A percentile compares a stretch with the other conserved stretches of the same genome.
Evolutionary conservation across 30 jellyfish, hydroid and myxozoan genomes (phyloP).

Genomic region (Hydractinia echinata): DNA sequence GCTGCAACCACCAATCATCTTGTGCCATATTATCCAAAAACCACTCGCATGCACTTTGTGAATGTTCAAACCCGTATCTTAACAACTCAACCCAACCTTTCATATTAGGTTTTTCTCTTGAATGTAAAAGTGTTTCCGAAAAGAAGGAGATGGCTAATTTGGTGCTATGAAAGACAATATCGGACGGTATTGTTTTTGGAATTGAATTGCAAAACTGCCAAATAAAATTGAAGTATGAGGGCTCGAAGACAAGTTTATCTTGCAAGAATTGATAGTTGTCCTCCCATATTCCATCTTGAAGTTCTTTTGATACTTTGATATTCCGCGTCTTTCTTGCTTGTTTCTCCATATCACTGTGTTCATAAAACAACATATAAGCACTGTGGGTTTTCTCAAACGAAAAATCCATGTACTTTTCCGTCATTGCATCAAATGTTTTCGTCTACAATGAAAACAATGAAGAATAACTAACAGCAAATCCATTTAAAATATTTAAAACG

Average conservation of each 20-base stretch:
- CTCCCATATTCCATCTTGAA: constrained; percentile 72
- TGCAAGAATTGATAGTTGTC: constrained; percentile 75
- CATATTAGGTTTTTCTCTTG: constrained; percentile 90
- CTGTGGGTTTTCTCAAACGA: constrained; percentile 96
- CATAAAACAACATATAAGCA: constrained; percentile 92
- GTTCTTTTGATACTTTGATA: constrained; percentile 52
- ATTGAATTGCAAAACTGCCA: constrained; percentile 89
- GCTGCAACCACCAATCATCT: constrained; percentile 97
- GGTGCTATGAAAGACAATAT: constrained; percentile 54
- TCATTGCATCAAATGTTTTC: constrained; percentile 88
- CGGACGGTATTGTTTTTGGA: constrained; percentile 54
- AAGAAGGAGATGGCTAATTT: constrained; percentile 74
- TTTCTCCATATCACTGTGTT: constrained; percentile 59
- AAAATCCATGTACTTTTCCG: constrained; percentile 94
- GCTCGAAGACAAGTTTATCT: constrained; percentile 79
- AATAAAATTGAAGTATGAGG: constrained; percentile 74
- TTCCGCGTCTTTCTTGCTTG: constrained; percentile 42
- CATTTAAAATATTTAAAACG: neutral
- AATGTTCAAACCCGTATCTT: constrained; percentile 58
- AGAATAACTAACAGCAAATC: neutral
- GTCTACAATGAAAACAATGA: constrained; percentile 44
- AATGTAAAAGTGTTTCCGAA: constrained; percentile 80
- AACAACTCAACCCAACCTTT: constrained; percentile 88
- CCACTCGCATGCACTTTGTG: constrained; percentile 95
- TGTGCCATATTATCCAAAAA: constrained; percentile 80